Evolutionary conservation across 2,797 vertebrate genomes (phyloP).

Genomic region (Heteromormyrus szaboi): DNA sequence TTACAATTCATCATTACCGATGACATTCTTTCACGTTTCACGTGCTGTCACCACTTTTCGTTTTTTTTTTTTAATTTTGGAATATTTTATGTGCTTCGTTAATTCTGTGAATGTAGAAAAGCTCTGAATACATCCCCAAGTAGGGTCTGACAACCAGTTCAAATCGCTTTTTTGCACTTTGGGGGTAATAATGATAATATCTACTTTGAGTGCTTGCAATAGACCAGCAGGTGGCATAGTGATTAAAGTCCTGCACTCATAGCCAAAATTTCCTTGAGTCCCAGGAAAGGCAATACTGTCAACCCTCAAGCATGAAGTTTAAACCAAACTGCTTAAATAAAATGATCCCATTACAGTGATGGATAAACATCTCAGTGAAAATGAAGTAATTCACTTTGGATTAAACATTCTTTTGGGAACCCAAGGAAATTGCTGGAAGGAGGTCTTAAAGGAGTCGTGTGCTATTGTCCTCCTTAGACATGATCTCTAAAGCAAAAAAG

Average conservation of each 20-base stretch:
- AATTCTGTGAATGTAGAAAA: neutral
- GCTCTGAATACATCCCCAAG: neutral
- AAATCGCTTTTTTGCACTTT: neutral
- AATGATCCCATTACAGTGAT: neutral
- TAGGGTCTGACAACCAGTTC: neutral
- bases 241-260: neutral
- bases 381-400: neutral
- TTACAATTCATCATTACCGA: conserved; percentile 14
- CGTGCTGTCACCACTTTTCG: neutral
- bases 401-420: neutral
- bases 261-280: neutral
- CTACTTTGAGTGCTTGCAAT: neutral
- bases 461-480: neutral
- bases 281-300: neutral
- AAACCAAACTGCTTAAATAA: neutral
- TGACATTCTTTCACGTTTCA: neutral
- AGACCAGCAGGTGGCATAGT: neutral
- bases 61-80: neutral
- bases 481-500: neutral
- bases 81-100: neutral
- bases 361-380: neutral
- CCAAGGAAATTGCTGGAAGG: neutral
- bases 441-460: neutral
- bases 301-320: neutral
- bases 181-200: neutral